Evolutionary conservation across 2,888 invertebrate genomes (phyloP).

Genomic region (Agrotis clavis): DNA sequence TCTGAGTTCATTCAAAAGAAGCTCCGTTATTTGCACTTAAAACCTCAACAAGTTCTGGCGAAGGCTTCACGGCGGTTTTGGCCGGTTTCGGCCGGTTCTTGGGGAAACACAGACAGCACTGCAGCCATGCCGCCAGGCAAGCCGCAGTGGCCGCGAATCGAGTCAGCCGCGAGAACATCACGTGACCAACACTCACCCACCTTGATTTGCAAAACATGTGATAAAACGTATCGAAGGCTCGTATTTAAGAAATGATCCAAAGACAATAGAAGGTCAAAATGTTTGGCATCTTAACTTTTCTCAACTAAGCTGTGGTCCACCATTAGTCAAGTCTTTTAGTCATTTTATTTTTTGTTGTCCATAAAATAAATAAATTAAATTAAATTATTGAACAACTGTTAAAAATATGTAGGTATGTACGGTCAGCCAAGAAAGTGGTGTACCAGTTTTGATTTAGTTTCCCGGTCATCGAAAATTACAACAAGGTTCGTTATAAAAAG

Average conservation of each 20-base stretch:
- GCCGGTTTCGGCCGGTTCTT: slow-evolving; percentile 63
- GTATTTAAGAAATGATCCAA: neutral
- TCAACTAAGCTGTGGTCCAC: no score
- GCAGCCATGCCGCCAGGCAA: slow-evolving; percentile 35
- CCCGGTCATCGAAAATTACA: no score
- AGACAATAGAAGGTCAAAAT: neutral
- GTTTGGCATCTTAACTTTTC: neutral
- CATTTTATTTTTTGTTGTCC: no score
- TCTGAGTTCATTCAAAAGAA: slow-evolving; percentile 4
- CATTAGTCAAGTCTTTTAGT: no score
- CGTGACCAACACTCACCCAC: slow-evolving; percentile 14
- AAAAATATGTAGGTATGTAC: no score
- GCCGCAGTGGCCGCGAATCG: slow-evolving; percentile 21
- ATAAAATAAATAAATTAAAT: no score
- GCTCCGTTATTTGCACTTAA: slow-evolving; percentile 4
- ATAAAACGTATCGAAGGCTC: slow-evolving; percentile 13
- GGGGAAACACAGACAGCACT: slow-evolving; percentile 55
- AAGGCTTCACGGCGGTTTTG: slow-evolving; percentile 69
- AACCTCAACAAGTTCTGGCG: slow-evolving; percentile 20
- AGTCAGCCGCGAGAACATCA: slow-evolving; percentile 26
- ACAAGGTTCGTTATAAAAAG: no score
- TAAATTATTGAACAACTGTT: no score
- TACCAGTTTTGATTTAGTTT: no score
- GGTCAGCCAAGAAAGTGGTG: no score
- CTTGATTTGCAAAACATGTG: neutral